Evolutionary conservation across 1,140 invertebrate genomes (phyloP).

Genomic region (Diplogasteroides magnus): DNA sequence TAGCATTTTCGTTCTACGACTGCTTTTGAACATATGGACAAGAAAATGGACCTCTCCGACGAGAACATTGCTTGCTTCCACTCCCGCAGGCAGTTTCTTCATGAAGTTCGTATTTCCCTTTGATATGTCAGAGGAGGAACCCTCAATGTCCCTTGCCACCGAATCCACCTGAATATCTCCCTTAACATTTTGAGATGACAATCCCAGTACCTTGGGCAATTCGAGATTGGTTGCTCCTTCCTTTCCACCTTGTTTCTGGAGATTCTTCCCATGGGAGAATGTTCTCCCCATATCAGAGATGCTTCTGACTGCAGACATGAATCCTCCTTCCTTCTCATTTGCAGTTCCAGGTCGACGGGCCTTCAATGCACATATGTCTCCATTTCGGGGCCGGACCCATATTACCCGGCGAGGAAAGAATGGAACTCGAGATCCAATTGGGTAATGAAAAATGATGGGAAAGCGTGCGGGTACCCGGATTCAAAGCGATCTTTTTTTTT

Average conservation of each 20-base stretch:
- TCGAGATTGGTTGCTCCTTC: constrained; percentile 40
- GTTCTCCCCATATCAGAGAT: constrained; percentile 88
- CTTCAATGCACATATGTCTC: no score
- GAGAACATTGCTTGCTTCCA: constrained; percentile 92
- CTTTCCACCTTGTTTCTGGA: constrained; percentile 35
- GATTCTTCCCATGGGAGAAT: constrained; percentile 88
- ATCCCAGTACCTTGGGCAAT: constrained; percentile 46
- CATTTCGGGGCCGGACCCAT: no score
- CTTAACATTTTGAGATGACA: no score
- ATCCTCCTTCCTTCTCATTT: constrained; percentile 67
- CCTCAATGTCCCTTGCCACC: constrained; percentile 48
- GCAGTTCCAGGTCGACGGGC: constrained; percentile 59
- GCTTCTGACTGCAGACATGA: constrained; percentile 86
- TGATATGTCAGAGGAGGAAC: constrained; percentile 53
- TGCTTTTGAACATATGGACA: no score
- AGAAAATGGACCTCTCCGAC: constrained; percentile 77
- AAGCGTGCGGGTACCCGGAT: no score
- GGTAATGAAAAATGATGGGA: no score
- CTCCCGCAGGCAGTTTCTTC: constrained; percentile 90
- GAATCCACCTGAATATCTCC: constrained; percentile 45
- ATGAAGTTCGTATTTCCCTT: constrained; percentile 86
- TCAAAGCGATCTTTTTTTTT: no score
- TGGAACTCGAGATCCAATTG: no score
- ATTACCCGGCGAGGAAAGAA: no score
- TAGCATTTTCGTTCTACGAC: no score